phyloP scores from a whole-genome alignment of 1,140 invertebrate genomes.

The Sminthurinus signatus region DNA sequence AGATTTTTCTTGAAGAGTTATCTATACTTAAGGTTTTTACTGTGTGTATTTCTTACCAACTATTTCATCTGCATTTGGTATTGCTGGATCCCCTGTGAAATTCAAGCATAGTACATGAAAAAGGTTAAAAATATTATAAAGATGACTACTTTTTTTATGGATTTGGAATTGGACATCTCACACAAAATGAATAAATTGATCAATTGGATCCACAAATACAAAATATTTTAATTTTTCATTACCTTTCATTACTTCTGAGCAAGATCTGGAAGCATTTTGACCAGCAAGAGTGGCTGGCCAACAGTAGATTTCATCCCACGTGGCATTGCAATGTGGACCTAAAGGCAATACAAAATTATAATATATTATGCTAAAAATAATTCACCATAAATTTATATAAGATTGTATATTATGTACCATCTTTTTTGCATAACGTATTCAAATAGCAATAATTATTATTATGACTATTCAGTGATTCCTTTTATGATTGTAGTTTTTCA shows the following conservation, averaged over 20 bases:
- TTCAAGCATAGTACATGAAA: background rate
- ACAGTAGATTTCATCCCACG: constrained; percentile 50
- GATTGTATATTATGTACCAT: too few relatives aligned
- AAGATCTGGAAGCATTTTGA: background rate
- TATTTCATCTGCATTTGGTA: background rate
- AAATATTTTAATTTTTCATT: background rate
- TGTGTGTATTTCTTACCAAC: background rate
- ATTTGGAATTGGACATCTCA: background rate
- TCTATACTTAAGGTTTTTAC: too few relatives aligned
- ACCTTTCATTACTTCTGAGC: constrained; percentile 6
- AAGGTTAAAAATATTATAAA: background rate
- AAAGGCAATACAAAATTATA: too few relatives aligned
- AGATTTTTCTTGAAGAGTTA: too few relatives aligned
- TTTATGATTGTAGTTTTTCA: too few relatives aligned
- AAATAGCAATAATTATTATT: too few relatives aligned
- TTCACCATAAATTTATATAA: too few relatives aligned
- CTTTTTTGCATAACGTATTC: too few relatives aligned
- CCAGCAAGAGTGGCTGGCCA: constrained; percentile 47
- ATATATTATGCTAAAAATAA: too few relatives aligned
- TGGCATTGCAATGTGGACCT: constrained; percentile 44
- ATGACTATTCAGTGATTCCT: too few relatives aligned
- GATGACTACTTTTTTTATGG: background rate
- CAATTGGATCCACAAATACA: background rate
- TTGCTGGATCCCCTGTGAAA: background rate
- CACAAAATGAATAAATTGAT: background rate